phyloP scores from a whole-genome alignment of 2,113 vertebrate species.

The Catharus minimus region DNA sequence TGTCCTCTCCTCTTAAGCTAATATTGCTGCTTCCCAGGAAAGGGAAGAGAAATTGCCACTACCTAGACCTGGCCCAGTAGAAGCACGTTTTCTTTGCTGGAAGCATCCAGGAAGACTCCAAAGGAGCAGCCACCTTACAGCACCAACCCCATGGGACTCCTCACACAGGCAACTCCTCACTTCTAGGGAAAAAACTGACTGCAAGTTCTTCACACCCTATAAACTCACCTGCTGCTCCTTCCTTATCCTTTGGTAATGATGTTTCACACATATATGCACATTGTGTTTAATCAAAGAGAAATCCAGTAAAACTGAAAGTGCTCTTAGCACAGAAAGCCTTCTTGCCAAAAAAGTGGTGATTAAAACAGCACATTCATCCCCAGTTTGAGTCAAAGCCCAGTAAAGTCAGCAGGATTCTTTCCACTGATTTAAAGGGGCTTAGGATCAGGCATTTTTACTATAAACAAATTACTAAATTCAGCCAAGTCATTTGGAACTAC shows the following conservation, averaged over 20 bases:
- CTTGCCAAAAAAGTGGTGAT: slow-evolving; percentile 36
- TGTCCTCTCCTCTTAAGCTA: neutral
- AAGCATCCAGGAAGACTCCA: neutral
- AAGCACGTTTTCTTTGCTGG: neutral
- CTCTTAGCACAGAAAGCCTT: neutral
- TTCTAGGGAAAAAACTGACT: neutral
- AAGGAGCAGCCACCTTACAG: neutral
- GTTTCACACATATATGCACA: neutral
- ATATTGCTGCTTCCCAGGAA: neutral
- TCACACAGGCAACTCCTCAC: fast-evolving
- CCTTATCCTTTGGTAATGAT: slow-evolving; percentile 9
- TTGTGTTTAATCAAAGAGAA: neutral
- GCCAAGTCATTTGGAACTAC: neutral
- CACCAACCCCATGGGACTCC: neutral
- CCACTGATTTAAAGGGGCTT: slow-evolving; percentile 43
- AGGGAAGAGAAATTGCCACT: neutral
- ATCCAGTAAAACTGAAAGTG: slow-evolving; percentile 3
- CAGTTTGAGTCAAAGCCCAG: slow-evolving; percentile 23
- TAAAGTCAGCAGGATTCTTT: slow-evolving; percentile 24
- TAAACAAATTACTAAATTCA: slow-evolving; percentile 11
- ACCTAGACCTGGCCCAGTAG: neutral
- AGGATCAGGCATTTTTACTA: slow-evolving; percentile 33
- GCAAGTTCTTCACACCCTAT: neutral
- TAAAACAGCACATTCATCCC: slow-evolving; percentile 43
- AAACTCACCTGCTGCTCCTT: slow-evolving; percentile 29